Evolutionary conservation across 1,140 invertebrate genomes (phyloP), one percentile per base, ranked within the genome.

Genomic region (Diorhabda sublineata): DNA sequence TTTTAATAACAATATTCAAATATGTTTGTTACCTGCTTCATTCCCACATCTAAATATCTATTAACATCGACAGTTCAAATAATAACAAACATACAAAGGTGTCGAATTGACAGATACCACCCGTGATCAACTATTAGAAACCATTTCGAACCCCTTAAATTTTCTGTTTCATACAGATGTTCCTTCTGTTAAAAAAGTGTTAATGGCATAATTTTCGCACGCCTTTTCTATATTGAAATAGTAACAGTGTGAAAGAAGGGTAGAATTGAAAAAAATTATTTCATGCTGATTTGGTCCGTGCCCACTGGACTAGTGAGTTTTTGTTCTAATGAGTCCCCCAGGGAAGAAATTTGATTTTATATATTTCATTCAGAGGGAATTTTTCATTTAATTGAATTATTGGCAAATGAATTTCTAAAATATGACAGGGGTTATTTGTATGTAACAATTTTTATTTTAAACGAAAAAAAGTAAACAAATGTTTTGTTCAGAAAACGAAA

Each of bases 81-180:
- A 75, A 75, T 73, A 75, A 73, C 74, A 75, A 74, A 73, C 60
- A 65, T 61, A 64, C 42, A 69, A 73, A 71, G 67, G 66, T 70
- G 66, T 59, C 47, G 2, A 52, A 52, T 52, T 52, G 47, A 8
- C 45, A 66, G 61, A 69, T 71, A 56, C 61, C 68, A 61, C 74
- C 72, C 61, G 68, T 61, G 67, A 68, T 52, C 62, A 42, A 45
- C 63, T 56, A n/a, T 56, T 56, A 56, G n/a, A 56, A 56, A 7
- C 6, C 52, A 56, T 56, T 47, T 44, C 11, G 11, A 7, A 52
- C 44, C 57, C 58, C 58, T 42, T 6, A n/a, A n/a, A n/a, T 59
- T 59, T 26, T 11, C 58, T 59, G 11, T n/a, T 44, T 58, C n/a
- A 44, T 58, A 66, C 65, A 67, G 58, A 67, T 67, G 65, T 45